Percentiles rank a stretch among this genome's conserved stretches.
These are phyloP conservation scores for Tanytarsus gracilentus DNA, from an alignment of 2,888 invertebrate genomes.

Conservation along the genomic window DNA sequence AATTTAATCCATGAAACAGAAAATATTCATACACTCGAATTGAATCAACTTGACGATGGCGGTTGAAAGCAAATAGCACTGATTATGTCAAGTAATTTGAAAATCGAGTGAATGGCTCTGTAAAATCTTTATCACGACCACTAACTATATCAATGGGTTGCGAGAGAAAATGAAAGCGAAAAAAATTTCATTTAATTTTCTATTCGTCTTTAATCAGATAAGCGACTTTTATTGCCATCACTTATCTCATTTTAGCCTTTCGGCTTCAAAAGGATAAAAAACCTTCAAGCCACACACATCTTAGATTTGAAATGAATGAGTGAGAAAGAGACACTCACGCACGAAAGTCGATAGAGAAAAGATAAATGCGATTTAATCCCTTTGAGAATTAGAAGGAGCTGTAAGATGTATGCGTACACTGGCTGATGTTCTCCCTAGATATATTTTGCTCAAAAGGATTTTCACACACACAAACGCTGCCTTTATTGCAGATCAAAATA, in stretches of 20 bases:
- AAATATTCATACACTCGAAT: too few species aligned
- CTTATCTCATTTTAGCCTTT: slow-evolving; percentile 14
- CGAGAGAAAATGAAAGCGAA: slow-evolving; percentile 6
- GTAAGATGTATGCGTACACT: background rate
- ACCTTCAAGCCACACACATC: too few species aligned
- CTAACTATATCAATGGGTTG: slow-evolving; percentile 20
- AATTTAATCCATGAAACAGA: too few species aligned
- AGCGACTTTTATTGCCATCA: slow-evolving; percentile 27
- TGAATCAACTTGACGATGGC: too few species aligned
- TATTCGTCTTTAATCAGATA: slow-evolving; percentile 24
- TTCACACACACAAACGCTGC: background rate
- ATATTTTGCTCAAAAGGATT: background rate
- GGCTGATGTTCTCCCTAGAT: background rate
- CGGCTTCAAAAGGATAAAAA: too few species aligned
- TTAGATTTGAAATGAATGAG: too few species aligned
- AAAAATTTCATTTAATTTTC: slow-evolving; percentile 28
- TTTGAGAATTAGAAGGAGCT: slow-evolving; percentile 25
- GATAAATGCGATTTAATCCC: slow-evolving; percentile 28
- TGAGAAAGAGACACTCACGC: slow-evolving; percentile 20
- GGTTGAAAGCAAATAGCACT: slow-evolving; percentile 5
- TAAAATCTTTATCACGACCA: background rate
- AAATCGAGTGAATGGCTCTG: too few species aligned
- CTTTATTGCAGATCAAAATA: slow-evolving; percentile 4
- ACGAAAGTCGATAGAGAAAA: slow-evolving; percentile 7
- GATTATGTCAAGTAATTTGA: too few species aligned